Base-by-base conservation (phyloP, 2,113 vertebrate species). In the Synodontis membranacea region DNA sequence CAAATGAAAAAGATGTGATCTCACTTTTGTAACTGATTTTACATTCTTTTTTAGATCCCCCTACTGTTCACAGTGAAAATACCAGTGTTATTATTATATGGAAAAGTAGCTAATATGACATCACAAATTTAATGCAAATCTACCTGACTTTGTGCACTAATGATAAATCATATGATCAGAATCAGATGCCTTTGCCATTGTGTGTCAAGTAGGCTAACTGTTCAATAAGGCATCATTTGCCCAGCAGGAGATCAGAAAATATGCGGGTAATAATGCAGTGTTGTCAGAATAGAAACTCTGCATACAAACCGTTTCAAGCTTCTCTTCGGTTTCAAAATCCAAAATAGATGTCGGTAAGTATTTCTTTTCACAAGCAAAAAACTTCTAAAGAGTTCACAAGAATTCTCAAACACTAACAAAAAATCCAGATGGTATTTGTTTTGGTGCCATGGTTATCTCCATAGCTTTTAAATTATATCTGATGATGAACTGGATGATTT, bases 51-150 rank as follows among this genome's bases (percentile, higher is more conserved):
- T 83, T 66, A 89, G 88, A 87, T 92, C 89, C 89, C 82, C 87
- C 82, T 80, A 87, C 86, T 90, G 52, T 68, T 93, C 94, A 95
- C 94, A 94, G 95, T 95, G 94, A 94, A 93, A 93, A 91, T 91
- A 90, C 92, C 92, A 91, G 93, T 91, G 92, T 89, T 89, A 90
- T 86, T 84, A 37, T 54, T 79, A 54, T 84, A 84, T 89, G 91
- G n/a, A 80, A 25, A 80, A 64, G 28, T 37, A 90, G 90, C 64
- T 89, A 87, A 86, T 86, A 90, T 72, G 34, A 81, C 90, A 78
- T 84, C 88, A 91, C 86, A 90, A 86, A 88, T 79, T 42, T 52
- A 86, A 92, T 60, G 28, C 89, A 90, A 91, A 88, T 90, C 89
- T 90, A 92, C 83, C 84, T 80, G 31, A 83, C 88, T 89, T 89